Evolutionary conservation across 1,140 invertebrate genomes (phyloP).

Genomic region (Tetraneura akinire): DNA sequence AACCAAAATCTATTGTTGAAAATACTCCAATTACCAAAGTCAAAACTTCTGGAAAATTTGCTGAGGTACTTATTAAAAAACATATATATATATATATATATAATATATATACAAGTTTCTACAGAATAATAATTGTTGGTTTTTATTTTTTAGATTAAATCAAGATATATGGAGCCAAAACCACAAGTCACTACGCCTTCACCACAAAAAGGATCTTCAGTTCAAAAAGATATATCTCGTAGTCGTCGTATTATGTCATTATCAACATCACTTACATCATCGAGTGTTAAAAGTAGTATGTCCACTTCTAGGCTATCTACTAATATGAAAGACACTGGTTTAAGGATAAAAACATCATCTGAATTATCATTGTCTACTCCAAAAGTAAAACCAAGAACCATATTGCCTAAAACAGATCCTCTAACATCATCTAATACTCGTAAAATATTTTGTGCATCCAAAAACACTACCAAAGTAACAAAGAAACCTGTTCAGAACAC

Average conservation of each 20-base stretch:
- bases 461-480: not conserved
- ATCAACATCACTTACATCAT: conserved; percentile 17
- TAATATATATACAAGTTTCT: not conserved
- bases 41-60: conserved; percentile 36
- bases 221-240: conserved; percentile 39
- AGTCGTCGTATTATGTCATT: conserved; percentile 11
- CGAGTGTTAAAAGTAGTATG: conserved; percentile 1
- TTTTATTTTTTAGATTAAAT: conserved; percentile 29
- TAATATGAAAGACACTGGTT: conserved; percentile 5
- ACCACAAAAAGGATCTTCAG: conserved; percentile 17
- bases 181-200: not conserved
- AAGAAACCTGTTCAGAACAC: conserved; percentile 8
- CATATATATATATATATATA: not conserved
- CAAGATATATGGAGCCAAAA: conserved; percentile 45
- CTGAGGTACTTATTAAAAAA: conserved; percentile 23
- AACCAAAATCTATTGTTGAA: conserved; percentile 22
- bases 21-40: not conserved
- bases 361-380: conserved; percentile 39
- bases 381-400: conserved; percentile 13
- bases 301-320: not conserved
- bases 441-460: not conserved
- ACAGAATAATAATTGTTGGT: no score
- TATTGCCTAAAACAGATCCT: conserved; percentile 43
- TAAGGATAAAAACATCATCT: conserved; percentile 40
- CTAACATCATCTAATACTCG: conserved; percentile 20